Percentiles rank a stretch among this genome's conserved stretches.
Evolutionary conservation across 2,888 invertebrate genomes (phyloP).

Genomic region (Trichogramma dendrolimi): DNA sequence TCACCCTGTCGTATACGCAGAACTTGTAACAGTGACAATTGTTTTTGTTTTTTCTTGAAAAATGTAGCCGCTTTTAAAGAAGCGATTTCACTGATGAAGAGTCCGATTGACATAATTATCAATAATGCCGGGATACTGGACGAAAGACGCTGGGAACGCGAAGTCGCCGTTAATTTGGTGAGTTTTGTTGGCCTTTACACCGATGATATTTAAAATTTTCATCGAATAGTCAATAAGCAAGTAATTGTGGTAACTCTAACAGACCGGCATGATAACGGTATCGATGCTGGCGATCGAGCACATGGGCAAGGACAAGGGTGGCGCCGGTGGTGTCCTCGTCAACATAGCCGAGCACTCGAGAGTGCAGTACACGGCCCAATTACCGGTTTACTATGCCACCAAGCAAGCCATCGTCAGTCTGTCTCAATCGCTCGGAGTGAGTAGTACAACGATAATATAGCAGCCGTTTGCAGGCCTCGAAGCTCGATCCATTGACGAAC

Average conservation of each 20-base stretch:
- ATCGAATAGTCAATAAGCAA: background rate
- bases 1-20: too few species aligned
- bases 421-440: conserved; percentile 41
- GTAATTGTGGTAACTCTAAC: background rate
- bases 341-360: conserved; percentile 54
- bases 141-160: conserved; percentile 69
- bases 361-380: conserved; percentile 38
- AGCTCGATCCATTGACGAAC: background rate
- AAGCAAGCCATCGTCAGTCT: conserved; percentile 49
- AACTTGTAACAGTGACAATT: too few species aligned
- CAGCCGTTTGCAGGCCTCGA: background rate
- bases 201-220: background rate
- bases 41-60: background rate
- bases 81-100: conserved; percentile 64
- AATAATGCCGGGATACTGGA: conserved; percentile 78
- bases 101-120: conserved; percentile 67
- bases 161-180: conserved; percentile 73
- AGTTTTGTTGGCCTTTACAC: conserved; percentile 37
- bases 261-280: conserved; percentile 44
- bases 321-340: conserved; percentile 52
- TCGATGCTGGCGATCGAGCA: conserved; percentile 48
- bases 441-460: conserved; percentile 22
- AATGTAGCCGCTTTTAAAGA: conserved; percentile 67
- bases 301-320: conserved; percentile 49
- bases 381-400: conserved; percentile 49